Evolutionary conservation across 2,888 invertebrate genomes (phyloP), one percentile per base, ranked within the genome.

Genomic region (Amphipoea lucens): DNA sequence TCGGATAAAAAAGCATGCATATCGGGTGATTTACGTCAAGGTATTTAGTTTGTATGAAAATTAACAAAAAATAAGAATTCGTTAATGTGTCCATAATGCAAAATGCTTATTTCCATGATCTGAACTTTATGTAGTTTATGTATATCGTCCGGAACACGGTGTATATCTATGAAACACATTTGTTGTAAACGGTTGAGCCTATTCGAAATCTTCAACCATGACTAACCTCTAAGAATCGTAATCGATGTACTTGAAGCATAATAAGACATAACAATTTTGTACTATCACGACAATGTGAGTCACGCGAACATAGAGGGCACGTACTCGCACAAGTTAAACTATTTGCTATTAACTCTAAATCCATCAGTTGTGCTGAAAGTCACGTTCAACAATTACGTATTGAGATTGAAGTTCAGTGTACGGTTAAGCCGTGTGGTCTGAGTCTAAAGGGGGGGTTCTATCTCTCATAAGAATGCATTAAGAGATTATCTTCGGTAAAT

Each of bases 301-400:
- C 86, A 86, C 65, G 65, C 63, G 48, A 62, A 70, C 72, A 62
- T 68, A 78, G 69, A 66, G 51, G 69, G 72, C 75, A 74, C 78
- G 78, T 82, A 77, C 6, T 71, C 48, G 70, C 70, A 69, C 36
- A 65, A 86, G 68, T 82, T 66, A 78, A 84, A 84, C 75, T 84
- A 86, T 86, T 84, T 78, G 86, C 83, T 73, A 78, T 86, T 84
- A 88, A 82, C 79, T 87, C 69, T 57, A 79, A 76, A 83, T 75
- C 86, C 83, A 77, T 74, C 82, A 79, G 67, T 78, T 72, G 60
- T 74, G 67, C 76, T 76, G 75, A 81, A 85, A 88, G 89, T 85
- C 87, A 87, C 79, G 81, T 88, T 84, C 83, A 83, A 88, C 88
- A 74, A 84, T 85, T 88, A 85, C 85, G 78, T 87, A 88, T 84